Base-by-base conservation (phyloP, 2,888 invertebrate species). In the Taphrorychus bicolor region DNA sequence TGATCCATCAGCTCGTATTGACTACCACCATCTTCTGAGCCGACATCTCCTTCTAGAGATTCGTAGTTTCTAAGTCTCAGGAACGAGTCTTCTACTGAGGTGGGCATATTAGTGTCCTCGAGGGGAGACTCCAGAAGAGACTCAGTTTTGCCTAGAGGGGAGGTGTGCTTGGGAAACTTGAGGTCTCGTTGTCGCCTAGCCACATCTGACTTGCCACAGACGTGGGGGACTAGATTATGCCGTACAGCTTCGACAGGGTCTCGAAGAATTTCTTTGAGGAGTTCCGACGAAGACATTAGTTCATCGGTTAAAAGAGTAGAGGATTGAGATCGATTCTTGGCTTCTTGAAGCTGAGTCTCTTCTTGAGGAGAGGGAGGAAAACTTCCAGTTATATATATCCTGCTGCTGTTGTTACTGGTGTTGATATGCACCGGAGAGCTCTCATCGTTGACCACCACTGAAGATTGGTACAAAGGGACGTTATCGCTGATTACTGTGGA, bases 211-310 rank as follows among this genome's bases (percentile, higher is more conserved):
- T 88, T 88, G 22, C 91, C 91, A 81, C 92, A 92, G 59, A 92
- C 89, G 78, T 91, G 91, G 49, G 92, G 91, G 76, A 92, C 88
- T 71, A 91, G 83, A 81, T 92, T 91, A 73, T 89, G 84, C 76
- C 87, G 87, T 2, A 91, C 89, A 14, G 92, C 92, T 85, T 91
- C 91, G 5, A 92, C 91, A 0, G 92, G 92, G 82, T 92, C 89
- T 72, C 85, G 84, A 42, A 91, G 78, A 70, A 90, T 85, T 71
- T 86, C 85, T 56, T 85, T 82, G 49, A 89, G 81, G 73, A 88
- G 19, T 18, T 64, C 62, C 9, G 67, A 64, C 49, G 66, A 24
- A 42, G 69, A 65, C 14, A 14, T 5, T 23, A 3, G 18, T 18
- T 11, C 7, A 9, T 18, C 2, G 14, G 16, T 19, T 16, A 51